These are phyloP conservation scores for Xiphophorus birchmanni DNA, from an alignment of 2,797 vertebrate genomes.

Conservation along the genomic window DNA sequence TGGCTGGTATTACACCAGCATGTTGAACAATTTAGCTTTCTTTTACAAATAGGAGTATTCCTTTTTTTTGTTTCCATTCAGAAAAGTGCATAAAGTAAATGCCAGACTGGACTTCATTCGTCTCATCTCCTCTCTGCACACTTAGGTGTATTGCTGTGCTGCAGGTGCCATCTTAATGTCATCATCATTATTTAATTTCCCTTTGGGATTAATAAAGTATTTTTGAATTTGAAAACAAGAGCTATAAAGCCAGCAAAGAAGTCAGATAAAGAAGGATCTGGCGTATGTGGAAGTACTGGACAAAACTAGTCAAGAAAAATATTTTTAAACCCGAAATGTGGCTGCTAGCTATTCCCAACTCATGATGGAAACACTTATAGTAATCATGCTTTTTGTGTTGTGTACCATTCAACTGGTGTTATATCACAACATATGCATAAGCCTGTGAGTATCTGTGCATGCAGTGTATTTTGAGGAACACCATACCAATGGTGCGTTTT, in stretches of 20 bases:
- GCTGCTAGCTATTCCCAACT: not conserved
- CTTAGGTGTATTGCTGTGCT: too few species aligned
- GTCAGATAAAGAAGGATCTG: not conserved
- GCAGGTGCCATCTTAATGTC: too few species aligned
- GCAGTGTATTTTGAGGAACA: constrained; percentile 12
- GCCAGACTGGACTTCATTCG: too few species aligned
- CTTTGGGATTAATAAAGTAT: too few species aligned
- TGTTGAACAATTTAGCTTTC: not conserved
- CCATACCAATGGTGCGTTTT: constrained; percentile 38
- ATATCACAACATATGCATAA: constrained; percentile 39
- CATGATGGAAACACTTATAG: not conserved
- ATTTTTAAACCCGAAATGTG: not conserved
- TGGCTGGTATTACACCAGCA: too few species aligned
- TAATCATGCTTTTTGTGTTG: constrained; percentile 5
- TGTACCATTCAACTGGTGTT: constrained; percentile 23
- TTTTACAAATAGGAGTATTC: not conserved
- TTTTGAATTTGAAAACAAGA: not conserved
- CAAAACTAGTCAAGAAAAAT: constrained; percentile 8
- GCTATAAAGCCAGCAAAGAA: not conserved
- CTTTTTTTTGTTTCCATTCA: not conserved
- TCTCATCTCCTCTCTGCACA: too few species aligned
- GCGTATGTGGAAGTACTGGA: constrained; percentile 14
- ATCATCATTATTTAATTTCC: too few species aligned
- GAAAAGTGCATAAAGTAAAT: too few species aligned
- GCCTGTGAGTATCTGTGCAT: constrained; percentile 17